Base-by-base conservation (phyloP, 2,888 invertebrate species). In the Agrochola litura region DNA sequence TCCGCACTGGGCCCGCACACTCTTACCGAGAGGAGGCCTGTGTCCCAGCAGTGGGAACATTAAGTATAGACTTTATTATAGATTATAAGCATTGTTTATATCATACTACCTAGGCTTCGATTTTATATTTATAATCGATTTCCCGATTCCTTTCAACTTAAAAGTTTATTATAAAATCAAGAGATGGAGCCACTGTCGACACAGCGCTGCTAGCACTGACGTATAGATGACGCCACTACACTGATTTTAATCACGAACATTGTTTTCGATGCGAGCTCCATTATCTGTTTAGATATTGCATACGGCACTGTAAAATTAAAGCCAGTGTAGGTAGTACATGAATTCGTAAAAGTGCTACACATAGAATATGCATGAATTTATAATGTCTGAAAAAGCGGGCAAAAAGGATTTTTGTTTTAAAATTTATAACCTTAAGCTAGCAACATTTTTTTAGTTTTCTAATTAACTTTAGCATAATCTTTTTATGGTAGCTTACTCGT, bases 301-400 rank as follows among this genome's bases (percentile, higher is more conserved):
- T 63, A 60, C 46, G 37, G 72, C 37, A 67, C 75, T 78, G 12
- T 74, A 68, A 76, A 80, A 86, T 82, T 78, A 56, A 71, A 61
- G 58, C 71, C 54, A 63, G 41, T 66, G 61, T 49, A 68, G 25
- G 61, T 49, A 68, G 25, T 69, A 37, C 64, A 41, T 67, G 72
- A 77, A 87, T 77, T 80, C 30, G 65, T 79, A 69, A 79, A 77
- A 78, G 37, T 30, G 41, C 70, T 75, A 43, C 73, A 67, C 54
- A 65, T 67, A 73, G 71, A 87, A 83, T 88, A 77, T 86, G 76
- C 73, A 83, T 79, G 76, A 77, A 78, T 87, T 74, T 75, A 70
- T 74, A 73, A 77, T 60, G 65, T 25, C 30, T 71, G 64, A 73
- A 85, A 83, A 67, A 19, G 70, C 67, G 65, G 19, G 63, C 30